phyloP scores from a whole-genome alignment of 2,113 vertebrate species.

The Erinaceus europaeus region DNA sequence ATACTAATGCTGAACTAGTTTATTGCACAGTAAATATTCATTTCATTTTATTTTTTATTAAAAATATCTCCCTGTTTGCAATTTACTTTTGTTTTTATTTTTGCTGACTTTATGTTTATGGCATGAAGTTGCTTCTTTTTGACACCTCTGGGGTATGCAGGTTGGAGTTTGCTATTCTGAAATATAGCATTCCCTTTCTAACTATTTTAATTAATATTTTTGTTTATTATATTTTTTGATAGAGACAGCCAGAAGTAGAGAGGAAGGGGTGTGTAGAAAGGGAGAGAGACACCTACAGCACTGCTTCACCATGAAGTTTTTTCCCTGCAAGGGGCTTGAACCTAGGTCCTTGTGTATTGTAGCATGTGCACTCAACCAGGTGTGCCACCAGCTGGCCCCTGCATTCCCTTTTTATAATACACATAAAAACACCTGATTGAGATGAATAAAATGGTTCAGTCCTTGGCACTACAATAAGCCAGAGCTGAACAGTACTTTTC shows the following conservation, averaged over 20 bases:
- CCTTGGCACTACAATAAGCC: too few species aligned
- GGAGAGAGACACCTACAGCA: too few species aligned
- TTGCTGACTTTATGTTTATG: background rate
- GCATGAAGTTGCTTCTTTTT: slow-evolving; percentile 19
- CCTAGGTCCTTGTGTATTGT: too few species aligned
- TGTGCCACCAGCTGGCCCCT: too few species aligned
- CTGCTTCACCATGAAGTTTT: too few species aligned
- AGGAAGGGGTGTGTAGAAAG: too few species aligned
- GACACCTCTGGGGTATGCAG: background rate
- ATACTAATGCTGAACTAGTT: background rate
- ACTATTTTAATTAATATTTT: too few species aligned
- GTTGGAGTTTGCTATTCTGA: background rate
- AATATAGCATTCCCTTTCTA: background rate
- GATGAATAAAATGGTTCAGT: background rate
- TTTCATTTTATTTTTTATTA: background rate
- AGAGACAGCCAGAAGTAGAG: too few species aligned
- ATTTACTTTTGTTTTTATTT: background rate
- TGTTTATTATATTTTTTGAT: too few species aligned
- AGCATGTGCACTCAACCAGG: too few species aligned
- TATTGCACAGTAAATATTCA: background rate
- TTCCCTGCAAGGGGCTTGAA: too few species aligned
- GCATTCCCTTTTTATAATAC: background rate
- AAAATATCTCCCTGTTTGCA: background rate
- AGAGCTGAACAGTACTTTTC: too few species aligned
- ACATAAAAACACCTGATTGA: background rate